Evolutionary conservation across 2,797 vertebrate genomes (phyloP), one percentile per base, ranked within the genome.

Genomic region (Acanthis flammea): DNA sequence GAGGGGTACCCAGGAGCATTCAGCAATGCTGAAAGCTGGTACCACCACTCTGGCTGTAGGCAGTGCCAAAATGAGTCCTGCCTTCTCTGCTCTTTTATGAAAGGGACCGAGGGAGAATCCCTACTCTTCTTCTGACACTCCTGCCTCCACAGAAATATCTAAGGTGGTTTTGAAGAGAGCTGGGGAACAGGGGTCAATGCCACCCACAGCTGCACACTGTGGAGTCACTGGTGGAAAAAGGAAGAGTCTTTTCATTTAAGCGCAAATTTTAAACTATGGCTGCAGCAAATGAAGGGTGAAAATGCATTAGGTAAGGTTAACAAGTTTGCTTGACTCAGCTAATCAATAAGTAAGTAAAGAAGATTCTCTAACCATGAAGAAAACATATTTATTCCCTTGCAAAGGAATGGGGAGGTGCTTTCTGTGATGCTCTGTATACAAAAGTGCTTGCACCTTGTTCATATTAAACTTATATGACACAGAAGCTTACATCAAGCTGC

Each of bases 291-390:
- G 81, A 74, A 92, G 81, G 57, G 48, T 94, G 78, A 96, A 90
- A 94, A 96, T 33, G 61, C 81, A 94, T 94, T 92, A 92, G 84
- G 87, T 87, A 94, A 96, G 87, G 60, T 93, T 92, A 87, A 90
- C 78, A 96, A 85, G 74, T 95, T 85, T 93, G 48, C 94, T 95
- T 94, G 89, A 94, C 80, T 94, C 86, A 73, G 67, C 81, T 96
- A 85, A 96, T 92, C 89, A 96, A 92, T 92, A 96, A 92, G 80
- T 76, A 92, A 92, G 81, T 82, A 94, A 93, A 96, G 91, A 74
- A 78, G 86, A 78, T 81, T 92, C 57, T 90, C 87, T 92, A 88
- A 88, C 90, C 77, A 66, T 45, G 67, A 54, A 88, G 88, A 91
- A 95, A 88, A 86, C 80, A 68, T 65, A 88, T 83, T 94, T 78